Conservation (phyloP, 2,888 invertebrate genomes). For the Bombylius discolor region DNA sequence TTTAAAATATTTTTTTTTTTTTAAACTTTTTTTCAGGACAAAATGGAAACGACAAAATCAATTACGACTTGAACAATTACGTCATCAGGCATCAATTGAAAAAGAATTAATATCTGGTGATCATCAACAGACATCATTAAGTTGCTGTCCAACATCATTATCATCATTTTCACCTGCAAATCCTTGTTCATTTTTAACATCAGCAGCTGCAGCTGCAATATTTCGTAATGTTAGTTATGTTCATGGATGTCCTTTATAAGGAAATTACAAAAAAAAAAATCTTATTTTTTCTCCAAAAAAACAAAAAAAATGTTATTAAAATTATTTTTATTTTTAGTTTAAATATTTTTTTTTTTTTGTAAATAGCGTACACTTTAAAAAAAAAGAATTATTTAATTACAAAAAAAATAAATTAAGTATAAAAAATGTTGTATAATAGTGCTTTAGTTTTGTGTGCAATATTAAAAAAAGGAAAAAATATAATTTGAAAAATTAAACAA, state of each 20-base stretch:
- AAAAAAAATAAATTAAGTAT: no score
- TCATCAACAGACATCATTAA: conserved; percentile 18
- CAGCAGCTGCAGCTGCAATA: conserved; percentile 50
- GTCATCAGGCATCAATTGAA: conserved; percentile 69
- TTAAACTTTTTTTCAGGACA: conserved; percentile 43
- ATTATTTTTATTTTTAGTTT: no score
- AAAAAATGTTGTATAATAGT: neutral
- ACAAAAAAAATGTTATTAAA: no score
- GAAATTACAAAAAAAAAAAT: neutral
- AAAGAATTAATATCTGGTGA: conserved; percentile 45
- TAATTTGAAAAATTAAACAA: neutral
- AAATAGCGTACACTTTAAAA: no score
- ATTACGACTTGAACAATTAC: conserved; percentile 67
- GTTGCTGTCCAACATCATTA: conserved; percentile 32
- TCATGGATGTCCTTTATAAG: conserved; percentile 57
- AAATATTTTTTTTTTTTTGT: neutral
- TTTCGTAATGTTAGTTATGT: conserved; percentile 63
- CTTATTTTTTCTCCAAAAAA: no score
- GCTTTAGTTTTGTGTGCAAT: conserved; percentile 1
- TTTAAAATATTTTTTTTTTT: neutral
- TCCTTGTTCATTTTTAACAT: conserved; percentile 51
- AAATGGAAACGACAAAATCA: conserved; percentile 87
- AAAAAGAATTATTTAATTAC: no score
- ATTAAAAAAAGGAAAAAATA: neutral
- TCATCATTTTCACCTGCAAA: conserved; percentile 29